Conservation (phyloP, 2,797 vertebrate species). For the Anabacerthia variegaticeps region DNA sequence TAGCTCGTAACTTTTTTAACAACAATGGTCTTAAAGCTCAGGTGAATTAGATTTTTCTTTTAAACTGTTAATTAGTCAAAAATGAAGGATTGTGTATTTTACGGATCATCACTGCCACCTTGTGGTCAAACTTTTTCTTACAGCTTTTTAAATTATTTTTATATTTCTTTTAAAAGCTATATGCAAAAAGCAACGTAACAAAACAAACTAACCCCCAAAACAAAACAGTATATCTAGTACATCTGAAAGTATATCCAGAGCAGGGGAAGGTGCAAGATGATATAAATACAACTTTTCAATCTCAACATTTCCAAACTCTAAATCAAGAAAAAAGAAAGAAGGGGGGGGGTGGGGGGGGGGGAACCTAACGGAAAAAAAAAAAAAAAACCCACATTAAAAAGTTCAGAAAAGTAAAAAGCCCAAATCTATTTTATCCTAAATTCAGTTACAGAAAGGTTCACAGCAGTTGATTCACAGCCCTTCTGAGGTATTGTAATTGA, state of each 20-base stretch:
- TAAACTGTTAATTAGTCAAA: background rate
- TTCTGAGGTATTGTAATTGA: background rate
- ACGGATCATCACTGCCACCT: constrained; percentile 55
- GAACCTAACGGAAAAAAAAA: background rate
- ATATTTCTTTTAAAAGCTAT: background rate
- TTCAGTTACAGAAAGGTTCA: background rate
- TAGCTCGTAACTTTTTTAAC: background rate
- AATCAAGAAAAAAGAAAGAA: background rate
- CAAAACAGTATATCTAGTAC: background rate
- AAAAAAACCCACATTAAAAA: background rate
- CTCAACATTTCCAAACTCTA: background rate
- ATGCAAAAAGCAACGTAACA: background rate
- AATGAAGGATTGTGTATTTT: background rate
- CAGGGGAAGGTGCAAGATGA: background rate
- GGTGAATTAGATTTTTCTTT: background rate
- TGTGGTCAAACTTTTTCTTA: background rate
- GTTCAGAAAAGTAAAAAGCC: rapidly evolving
- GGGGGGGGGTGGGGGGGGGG: too few species aligned
- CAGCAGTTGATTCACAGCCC: background rate
- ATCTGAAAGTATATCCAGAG: background rate
- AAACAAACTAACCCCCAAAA: background rate
- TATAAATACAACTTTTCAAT: background rate
- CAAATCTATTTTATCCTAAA: background rate
- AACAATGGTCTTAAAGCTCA: background rate
- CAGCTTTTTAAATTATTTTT: background rate